Evolutionary conservation across 1,140 invertebrate genomes (phyloP).

Genomic region (Temnothorax longispinosus): DNA sequence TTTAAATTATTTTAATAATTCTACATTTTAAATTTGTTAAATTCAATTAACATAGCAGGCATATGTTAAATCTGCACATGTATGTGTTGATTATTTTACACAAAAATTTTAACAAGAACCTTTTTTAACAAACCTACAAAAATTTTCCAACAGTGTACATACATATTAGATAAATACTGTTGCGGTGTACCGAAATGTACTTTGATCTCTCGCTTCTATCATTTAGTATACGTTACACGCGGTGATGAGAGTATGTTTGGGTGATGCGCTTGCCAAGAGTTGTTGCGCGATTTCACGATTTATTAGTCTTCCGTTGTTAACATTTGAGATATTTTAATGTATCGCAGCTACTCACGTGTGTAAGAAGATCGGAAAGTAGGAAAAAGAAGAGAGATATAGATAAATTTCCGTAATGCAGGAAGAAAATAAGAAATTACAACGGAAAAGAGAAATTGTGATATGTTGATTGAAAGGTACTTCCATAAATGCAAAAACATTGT

Average conservation of each 20-base stretch:
- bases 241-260: background rate
- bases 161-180: slow-evolving; percentile 47
- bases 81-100: too few species aligned
- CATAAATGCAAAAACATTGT: background rate
- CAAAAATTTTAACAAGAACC: too few species aligned
- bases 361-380: background rate
- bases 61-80: too few species aligned
- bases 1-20: too few species aligned
- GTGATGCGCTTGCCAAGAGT: background rate
- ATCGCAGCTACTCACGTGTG: background rate
- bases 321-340: background rate
- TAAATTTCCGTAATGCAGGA: background rate
- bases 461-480: background rate
- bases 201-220: slow-evolving; percentile 4
- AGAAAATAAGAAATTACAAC: background rate
- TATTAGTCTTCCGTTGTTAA: background rate
- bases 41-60: too few species aligned
- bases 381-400: background rate
- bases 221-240: background rate
- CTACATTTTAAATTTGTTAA: too few species aligned
- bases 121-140: too few species aligned
- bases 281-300: background rate
- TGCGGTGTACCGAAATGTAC: background rate
- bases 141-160: background rate
- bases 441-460: background rate